Base-by-base conservation (phyloP, 30 jellyfish, hydroid and myxozoan species). In the Cassiopea andromeda region DNA sequence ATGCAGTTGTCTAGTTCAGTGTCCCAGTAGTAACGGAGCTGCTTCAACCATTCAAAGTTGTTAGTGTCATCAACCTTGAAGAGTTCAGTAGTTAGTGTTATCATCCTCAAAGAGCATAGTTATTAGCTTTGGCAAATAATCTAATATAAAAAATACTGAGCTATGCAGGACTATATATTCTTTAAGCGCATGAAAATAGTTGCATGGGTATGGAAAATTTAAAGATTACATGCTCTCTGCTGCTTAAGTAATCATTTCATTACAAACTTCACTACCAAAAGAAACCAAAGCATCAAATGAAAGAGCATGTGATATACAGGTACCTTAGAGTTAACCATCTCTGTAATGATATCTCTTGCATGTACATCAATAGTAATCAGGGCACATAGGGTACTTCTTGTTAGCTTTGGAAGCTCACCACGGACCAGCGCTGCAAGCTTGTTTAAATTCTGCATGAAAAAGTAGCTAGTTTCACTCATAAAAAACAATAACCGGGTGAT, bases 351-450 rank as follows among this genome's bases (percentile, higher is more conserved):
- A 75, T 95, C 99, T 80, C 99, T 85, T 44, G 99, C 99, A 67
- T 95, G 99, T 58, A 95, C 99, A 78, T 95, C 99, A n/a, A 95
- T 96, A 13, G 99, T 96, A 48, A 96, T 96, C 92, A 96, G 80
- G 7, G 99, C 99, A 87, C 99, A 91, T 72, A 96, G 64, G 9
- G 93, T 96, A 82, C 93, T 92, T 85, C 99, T 76, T 1, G 97
- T 82, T 67, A 96, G 70, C 81, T 96, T 96, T 44, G 99, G 98
- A 1, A 96, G 92, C 44, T 85, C 90, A 50, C 98, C 98, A 87
- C 99, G 99, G 8, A 96, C 99, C 15, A 96, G 94, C 45, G 98
- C 98, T 1, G 99, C 99, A 16, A 96, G 97, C 60, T 87, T 77
- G 76, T 96, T 96, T 92, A 96, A 77, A 73, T 88, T 96, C 93